Evolutionary conservation across 2,797 vertebrate genomes (phyloP).

Genomic region (Muraenolepis orangiensis): DNA sequence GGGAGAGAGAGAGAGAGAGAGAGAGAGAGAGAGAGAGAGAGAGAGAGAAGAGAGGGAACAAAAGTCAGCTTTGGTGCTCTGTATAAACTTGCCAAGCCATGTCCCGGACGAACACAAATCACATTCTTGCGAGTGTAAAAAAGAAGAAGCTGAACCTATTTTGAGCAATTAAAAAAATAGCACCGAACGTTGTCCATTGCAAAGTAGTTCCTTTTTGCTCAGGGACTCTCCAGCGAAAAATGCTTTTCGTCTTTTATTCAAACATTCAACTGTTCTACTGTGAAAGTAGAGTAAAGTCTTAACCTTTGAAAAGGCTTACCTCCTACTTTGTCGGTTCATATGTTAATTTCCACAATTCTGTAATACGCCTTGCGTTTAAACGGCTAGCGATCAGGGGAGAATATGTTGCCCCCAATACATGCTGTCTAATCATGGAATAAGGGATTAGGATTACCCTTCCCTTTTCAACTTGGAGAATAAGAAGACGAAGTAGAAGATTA

Average conservation of each 20-base stretch:
- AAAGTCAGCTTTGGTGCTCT: conserved; percentile 11
- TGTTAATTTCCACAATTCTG: conserved; percentile 18
- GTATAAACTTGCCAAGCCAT: conserved; percentile 17
- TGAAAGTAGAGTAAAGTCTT: too few relatives aligned
- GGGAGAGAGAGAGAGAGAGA: neutral
- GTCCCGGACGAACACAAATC: conserved; percentile 4
- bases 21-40: conserved; percentile 1
- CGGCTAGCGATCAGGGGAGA: conserved; percentile 36
- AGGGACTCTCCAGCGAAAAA: too few relatives aligned
- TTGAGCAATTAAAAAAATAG: neutral
- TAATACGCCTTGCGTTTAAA: conserved; percentile 38
- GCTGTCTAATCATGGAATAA: conserved; percentile 51
- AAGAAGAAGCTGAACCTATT: conserved; percentile 8
- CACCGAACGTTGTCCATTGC: neutral
- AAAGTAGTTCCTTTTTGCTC: too few relatives aligned
- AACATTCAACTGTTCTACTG: too few relatives aligned
- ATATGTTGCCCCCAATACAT: conserved; percentile 51
- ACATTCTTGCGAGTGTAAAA: conserved; percentile 25
- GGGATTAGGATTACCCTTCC: conserved; percentile 67
- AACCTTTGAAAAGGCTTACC: too few relatives aligned
- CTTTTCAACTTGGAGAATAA: conserved; percentile 25
- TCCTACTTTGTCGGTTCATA: conserved; percentile 30
- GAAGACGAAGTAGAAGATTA: neutral
- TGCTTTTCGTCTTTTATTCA: too few relatives aligned
- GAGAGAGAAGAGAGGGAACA: neutral